These are phyloP conservation scores for Tetranychus piercei DNA, from an alignment of 2,888 invertebrate species.

Conservation along the genomic window DNA sequence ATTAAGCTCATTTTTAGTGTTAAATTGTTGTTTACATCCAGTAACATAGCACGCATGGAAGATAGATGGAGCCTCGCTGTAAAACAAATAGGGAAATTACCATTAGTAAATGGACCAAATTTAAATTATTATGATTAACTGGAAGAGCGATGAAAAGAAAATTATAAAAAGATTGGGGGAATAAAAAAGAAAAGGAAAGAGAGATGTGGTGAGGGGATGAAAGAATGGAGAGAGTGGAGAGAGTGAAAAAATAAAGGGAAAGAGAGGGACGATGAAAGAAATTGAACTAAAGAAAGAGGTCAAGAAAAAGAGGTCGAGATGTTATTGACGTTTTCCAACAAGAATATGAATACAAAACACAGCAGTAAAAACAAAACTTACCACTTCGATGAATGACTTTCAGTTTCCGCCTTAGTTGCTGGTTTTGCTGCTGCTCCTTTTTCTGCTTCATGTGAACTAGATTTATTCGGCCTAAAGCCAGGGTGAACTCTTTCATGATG, in stretches of 20 bases:
- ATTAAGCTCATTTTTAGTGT: slow-evolving; percentile 9
- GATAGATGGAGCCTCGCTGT: background rate
- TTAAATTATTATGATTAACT: too few relatives aligned
- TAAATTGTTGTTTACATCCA: background rate
- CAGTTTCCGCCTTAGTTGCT: too few relatives aligned
- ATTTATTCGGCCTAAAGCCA: slow-evolving; percentile 37
- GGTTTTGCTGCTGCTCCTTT: too few relatives aligned
- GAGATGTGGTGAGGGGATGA: too few relatives aligned
- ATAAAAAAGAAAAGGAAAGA: background rate
- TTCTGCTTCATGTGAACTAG: too few relatives aligned
- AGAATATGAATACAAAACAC: background rate
- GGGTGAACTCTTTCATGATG: slow-evolving; percentile 14
- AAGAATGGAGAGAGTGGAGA: too few relatives aligned
- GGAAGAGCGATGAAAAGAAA: background rate
- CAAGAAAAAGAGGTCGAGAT: background rate
- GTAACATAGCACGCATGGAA: slow-evolving; percentile 2
- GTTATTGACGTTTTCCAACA: background rate
- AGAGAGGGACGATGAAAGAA: background rate
- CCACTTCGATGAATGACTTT: too few relatives aligned
- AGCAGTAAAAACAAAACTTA: background rate
- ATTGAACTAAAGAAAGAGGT: slow-evolving; percentile 1
- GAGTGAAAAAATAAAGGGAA: background rate
- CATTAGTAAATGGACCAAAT: too few relatives aligned
- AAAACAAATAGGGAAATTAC: too few relatives aligned
- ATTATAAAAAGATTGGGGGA: background rate